These are phyloP conservation scores for Oedothorax gibbosus DNA, from an alignment of 1,140 invertebrate genomes.

Conservation along the genomic window DNA sequence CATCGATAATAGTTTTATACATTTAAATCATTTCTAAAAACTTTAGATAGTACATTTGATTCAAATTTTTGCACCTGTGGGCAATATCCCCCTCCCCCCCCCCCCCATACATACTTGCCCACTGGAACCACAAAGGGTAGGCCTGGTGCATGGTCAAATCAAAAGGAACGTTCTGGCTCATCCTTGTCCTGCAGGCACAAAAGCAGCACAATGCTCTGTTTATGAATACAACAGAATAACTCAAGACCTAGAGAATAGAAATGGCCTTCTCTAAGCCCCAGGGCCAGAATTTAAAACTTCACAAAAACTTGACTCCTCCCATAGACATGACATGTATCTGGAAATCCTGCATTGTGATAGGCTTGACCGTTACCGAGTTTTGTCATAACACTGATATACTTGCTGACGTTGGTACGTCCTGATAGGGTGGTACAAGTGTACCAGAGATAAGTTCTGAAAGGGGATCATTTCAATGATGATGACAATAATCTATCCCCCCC, in stretches of 20 bases:
- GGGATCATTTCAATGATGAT: conserved; percentile 42
- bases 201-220: neutral
- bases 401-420: conserved; percentile 32
- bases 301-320: conserved; percentile 31
- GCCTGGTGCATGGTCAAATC: conserved; percentile 23
- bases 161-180: conserved; percentile 38
- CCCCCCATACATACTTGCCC: conserved; percentile 25
- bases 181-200: neutral
- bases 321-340: neutral
- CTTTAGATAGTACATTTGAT: too few relatives aligned
- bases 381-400: conserved; percentile 13
- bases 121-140: conserved; percentile 31
- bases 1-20: too few relatives aligned
- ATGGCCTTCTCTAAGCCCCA: neutral
- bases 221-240: conserved; percentile 35
- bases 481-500: conserved; percentile 24
- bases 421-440: conserved; percentile 35
- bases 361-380: conserved; percentile 38
- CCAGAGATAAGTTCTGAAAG: neutral
- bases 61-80: too few relatives aligned
- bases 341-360: conserved; percentile 32
- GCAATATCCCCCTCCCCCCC: too few relatives aligned
- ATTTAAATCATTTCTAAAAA: too few relatives aligned
- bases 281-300: neutral
- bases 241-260: conserved; percentile 20